A percentile compares a stretch with the other conserved stretches of the same genome.
These are phyloP conservation scores for Psettodes erumei DNA, from an alignment of 2,113 vertebrate genomes.

Conservation along the genomic window DNA sequence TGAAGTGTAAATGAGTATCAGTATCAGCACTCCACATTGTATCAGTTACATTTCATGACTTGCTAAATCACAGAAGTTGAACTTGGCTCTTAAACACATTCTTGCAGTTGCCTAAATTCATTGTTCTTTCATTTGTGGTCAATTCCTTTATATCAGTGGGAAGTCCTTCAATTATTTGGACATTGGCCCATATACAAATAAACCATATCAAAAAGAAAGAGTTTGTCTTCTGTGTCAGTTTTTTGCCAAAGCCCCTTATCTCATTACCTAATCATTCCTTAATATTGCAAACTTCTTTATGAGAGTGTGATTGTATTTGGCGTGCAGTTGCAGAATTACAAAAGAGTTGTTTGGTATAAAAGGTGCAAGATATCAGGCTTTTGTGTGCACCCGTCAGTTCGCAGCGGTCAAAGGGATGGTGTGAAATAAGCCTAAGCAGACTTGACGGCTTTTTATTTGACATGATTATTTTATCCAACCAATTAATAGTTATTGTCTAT, in stretches of 20 bases:
- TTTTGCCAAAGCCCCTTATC: constrained; percentile 13
- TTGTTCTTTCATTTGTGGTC: not conserved
- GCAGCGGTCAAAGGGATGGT: constrained; percentile 1
- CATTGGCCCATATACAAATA: not conserved
- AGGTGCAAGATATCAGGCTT: not conserved
- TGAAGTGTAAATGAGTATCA: too few relatives aligned
- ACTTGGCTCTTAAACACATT: not conserved
- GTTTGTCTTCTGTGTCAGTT: not conserved
- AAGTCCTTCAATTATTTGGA: too few relatives aligned
- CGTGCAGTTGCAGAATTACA: not conserved
- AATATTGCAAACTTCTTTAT: not conserved
- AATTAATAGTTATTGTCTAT: not conserved
- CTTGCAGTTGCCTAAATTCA: not conserved
- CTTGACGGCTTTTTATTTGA: too few relatives aligned
- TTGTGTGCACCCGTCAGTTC: not conserved
- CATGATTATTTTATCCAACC: not conserved
- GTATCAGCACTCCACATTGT: not conserved
- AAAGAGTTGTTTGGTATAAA: not conserved
- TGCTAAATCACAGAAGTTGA: not conserved
- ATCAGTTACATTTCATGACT: not conserved
- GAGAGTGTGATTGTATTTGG: not conserved
- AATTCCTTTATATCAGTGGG: not conserved
- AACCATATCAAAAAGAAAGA: not conserved
- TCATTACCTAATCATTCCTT: not conserved
- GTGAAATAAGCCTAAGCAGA: not conserved